Evolutionary conservation across 2,888 invertebrate species (phyloP), one percentile per base, ranked within the genome.

Genomic region (Epistrophella euchroma): DNA sequence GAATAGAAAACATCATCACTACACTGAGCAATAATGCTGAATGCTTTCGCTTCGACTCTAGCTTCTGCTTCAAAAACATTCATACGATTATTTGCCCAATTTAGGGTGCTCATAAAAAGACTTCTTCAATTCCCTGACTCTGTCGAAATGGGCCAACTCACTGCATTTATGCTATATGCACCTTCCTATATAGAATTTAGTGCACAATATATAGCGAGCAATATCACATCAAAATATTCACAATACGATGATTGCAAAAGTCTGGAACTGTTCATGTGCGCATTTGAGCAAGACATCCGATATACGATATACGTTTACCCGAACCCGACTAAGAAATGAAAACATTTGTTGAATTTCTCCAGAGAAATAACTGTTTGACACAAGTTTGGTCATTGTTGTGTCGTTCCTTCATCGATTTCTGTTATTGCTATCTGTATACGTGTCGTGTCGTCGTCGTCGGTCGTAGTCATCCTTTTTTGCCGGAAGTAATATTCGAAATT

Each of bases 301-400:
- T 45, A 7, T 3, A 17, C 37, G 32, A 32, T 32, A 56, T 9
- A 7, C 9, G 25, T 9, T 32, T 17, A 56, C 19, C 19, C 37
- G 37, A 66, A 47, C 19, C 19, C 37, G 37, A 66, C 35, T 17
- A 72, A 56, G 71, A 37, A 68, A 62, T 68, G 70, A 84, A 84
- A 74, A 64, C 79, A 74, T 76, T 85, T 76, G 73, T 72, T 70
- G 76, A 70, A 85, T 85, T 85, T 85, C 85, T 81, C 85, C 70
- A 73, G 80, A 73, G 85, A 85, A 80, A 75, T 76, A 40, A 70
- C 56, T 68, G 10, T 7, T 25, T 71, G 37, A 45, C 35, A 55
- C 52, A 72, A 72, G 75, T 72, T 47, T 80, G 76, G 62, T 47
- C 68, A 80, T 81, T 85, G 80, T 73, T 80, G 58, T 78, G 79